Evolutionary conservation across 1,140 invertebrate genomes (phyloP).

Genomic region (Drosophila navojoa): DNA sequence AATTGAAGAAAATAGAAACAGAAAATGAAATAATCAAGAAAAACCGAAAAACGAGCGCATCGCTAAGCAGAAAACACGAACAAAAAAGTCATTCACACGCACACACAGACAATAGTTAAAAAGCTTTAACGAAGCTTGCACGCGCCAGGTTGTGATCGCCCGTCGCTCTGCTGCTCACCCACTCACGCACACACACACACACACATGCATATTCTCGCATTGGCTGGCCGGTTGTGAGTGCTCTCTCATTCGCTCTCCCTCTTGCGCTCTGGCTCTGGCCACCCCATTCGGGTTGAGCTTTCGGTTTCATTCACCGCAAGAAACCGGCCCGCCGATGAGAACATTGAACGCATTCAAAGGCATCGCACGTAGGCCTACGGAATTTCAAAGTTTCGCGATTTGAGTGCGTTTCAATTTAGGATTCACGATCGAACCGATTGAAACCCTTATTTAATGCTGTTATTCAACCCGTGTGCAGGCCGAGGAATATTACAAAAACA

Average conservation of each 20-base stretch:
- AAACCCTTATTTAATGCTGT: conserved; percentile 60
- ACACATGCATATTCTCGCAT: conserved; percentile 10
- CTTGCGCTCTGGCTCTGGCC: conserved; percentile 12
- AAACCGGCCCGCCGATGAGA: conserved; percentile 70
- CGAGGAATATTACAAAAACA: conserved; percentile 8
- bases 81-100: conserved; percentile 14
- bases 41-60: conserved; percentile 26
- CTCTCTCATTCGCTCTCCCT: background rate
- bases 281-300: conserved; percentile 52
- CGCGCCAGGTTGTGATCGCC: conserved; percentile 59
- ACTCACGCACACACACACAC: background rate
- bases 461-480: conserved; percentile 55
- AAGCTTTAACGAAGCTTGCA: conserved; percentile 64
- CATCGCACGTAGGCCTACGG: conserved; percentile 69
- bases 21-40: conserved; percentile 40
- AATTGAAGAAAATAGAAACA: conserved; percentile 18
- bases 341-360: conserved; percentile 75
- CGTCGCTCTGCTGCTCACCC: conserved; percentile 11
- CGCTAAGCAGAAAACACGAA: conserved; percentile 30
- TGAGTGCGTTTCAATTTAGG: conserved; percentile 18
- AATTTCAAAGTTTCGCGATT: conserved; percentile 31
- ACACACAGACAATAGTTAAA: conserved; percentile 17
- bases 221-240: background rate
- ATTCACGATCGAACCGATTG: conserved; percentile 24
- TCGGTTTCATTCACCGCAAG: conserved; percentile 69